A percentile compares a stretch with the other conserved stretches of the same genome.
Evolutionary conservation across 2,888 invertebrate species (phyloP).

Genomic region (Caenorhabditis afra): DNA sequence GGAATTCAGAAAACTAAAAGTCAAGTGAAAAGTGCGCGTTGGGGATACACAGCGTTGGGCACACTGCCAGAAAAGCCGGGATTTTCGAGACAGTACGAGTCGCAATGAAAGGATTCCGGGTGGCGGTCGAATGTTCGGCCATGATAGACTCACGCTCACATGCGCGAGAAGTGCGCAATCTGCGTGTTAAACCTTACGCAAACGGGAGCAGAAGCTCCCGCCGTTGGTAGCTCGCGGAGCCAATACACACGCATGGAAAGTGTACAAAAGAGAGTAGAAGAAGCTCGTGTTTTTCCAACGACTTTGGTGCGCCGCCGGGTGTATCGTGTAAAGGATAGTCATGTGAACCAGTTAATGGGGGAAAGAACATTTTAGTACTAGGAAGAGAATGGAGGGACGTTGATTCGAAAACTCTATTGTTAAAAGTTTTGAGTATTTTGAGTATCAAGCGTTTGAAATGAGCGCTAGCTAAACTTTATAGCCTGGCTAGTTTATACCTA

Average conservation of each 20-base stretch:
- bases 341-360: neutral
- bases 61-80: neutral
- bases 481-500: too few species aligned
- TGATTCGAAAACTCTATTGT: too few species aligned
- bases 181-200: conserved; percentile 54
- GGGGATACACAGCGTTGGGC: too few species aligned
- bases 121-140: conserved; percentile 30
- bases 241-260: conserved; percentile 3
- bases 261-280: conserved; percentile 10
- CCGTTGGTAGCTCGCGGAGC: conserved; percentile 20
- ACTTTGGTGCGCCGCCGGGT: conserved; percentile 17
- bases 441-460: too few species aligned
- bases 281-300: conserved; percentile 26
- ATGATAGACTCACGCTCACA: conserved; percentile 51
- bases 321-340: conserved; percentile 16
- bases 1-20: conserved; percentile 9
- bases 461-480: too few species aligned
- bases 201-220: conserved; percentile 34
- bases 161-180: conserved; percentile 49
- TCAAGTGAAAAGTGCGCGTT: too few species aligned
- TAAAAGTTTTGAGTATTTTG: too few species aligned
- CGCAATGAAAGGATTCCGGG: conserved; percentile 4
- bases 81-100: neutral
- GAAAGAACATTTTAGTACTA: too few species aligned
- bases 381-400: too few species aligned